Evolutionary conservation across 35 echinoderm and acorn worm genomes (phyloP).

Genomic region (Stichopus chloronotus): DNA sequence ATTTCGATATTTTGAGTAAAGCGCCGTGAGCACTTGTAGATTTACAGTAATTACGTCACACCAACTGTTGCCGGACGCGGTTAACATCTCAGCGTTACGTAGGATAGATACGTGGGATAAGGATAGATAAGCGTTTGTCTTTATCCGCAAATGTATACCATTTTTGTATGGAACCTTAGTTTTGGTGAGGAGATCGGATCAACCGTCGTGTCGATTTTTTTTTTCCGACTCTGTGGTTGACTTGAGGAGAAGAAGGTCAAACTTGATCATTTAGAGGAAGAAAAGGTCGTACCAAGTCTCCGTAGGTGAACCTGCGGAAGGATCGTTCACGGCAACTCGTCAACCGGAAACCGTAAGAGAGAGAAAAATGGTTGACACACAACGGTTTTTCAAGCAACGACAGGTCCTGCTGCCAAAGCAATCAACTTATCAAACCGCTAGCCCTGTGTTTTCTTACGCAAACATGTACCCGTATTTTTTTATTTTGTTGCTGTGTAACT

Average conservation of each 20-base stretch:
- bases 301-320: constrained; percentile 93
- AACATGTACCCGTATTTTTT: no score
- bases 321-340: constrained; percentile 46
- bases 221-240: neutral
- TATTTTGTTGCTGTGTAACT: no score
- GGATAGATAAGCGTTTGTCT: no score
- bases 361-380: neutral
- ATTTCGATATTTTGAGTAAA: no score
- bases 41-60: no score
- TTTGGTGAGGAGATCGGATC: constrained; percentile 81
- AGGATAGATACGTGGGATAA: no score
- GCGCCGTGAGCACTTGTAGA: no score
- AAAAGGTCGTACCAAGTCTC: constrained; percentile 94
- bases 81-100: no score
- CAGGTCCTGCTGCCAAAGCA: neutral
- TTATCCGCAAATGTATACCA: no score
- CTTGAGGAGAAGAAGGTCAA: constrained; percentile 80
- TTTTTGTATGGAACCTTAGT: neutral
- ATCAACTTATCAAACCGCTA: neutral
- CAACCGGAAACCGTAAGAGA: constrained; percentile 2
- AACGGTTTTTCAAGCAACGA: neutral
- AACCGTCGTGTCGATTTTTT: constrained; percentile 47
- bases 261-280: constrained; percentile 98
- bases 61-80: no score
- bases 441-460: no score